Conservation (phyloP, 2,888 invertebrate species). For the Philonicus albiceps region DNA sequence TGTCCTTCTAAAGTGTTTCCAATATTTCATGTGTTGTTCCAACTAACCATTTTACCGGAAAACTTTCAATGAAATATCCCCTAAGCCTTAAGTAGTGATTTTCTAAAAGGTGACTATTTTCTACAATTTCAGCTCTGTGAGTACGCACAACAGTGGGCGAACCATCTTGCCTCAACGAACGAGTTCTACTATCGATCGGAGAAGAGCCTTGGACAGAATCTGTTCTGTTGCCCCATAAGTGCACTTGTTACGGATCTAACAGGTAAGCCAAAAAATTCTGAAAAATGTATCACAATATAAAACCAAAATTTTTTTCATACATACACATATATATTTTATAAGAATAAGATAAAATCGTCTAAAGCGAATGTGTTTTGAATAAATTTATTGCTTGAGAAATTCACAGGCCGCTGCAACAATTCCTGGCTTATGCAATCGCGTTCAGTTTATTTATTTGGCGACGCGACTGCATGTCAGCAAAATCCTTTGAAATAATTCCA, state of each 20-base stretch:
- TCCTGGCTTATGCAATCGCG: neutral
- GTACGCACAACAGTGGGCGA: conserved; percentile 87
- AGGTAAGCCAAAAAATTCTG: conserved; percentile 61
- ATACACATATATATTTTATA: neutral
- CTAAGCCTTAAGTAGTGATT: neutral
- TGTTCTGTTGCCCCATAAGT: conserved; percentile 77
- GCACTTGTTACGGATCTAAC: conserved; percentile 74
- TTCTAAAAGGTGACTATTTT: neutral
- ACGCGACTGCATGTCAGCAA: neutral
- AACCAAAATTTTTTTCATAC: neutral
- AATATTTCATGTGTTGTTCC: conserved; percentile 6
- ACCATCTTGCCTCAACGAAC: conserved; percentile 82
- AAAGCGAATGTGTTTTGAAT: neutral
- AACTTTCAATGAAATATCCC: neutral
- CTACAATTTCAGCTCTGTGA: conserved; percentile 70
- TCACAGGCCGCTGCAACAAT: neutral
- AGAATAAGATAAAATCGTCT: neutral
- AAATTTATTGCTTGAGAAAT: neutral
- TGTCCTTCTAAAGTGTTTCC: conserved; percentile 10
- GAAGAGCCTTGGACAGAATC: conserved; percentile 80
- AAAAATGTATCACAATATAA: neutral
- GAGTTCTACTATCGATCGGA: conserved; percentile 80
- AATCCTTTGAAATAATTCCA: neutral
- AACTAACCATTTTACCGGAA: neutral
- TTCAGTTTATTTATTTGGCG: neutral